phyloP scores from a whole-genome alignment of 2,797 vertebrate genomes.

The Chiroxiphia lanceolata region DNA sequence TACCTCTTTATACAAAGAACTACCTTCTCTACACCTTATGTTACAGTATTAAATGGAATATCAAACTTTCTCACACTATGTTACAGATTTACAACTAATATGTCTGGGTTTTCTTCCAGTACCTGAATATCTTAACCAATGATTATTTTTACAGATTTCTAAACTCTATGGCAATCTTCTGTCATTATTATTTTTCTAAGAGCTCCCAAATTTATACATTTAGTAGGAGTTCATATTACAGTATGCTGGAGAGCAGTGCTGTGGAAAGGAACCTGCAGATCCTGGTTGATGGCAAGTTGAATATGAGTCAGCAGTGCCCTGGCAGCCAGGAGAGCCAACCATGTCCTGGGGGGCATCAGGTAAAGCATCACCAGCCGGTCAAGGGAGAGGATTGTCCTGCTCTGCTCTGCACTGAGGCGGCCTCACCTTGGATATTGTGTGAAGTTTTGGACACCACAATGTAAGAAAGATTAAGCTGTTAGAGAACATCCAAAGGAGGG shows the following conservation, averaged over 20 bases:
- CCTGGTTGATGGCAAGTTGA: accelerated
- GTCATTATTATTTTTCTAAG: neutral
- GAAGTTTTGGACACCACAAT: neutral
- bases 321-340: neutral
- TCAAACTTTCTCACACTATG: neutral
- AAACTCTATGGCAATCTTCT: neutral
- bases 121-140: neutral
- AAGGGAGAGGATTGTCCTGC: neutral
- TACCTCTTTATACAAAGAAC: neutral
- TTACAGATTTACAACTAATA: neutral
- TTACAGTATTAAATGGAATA: neutral
- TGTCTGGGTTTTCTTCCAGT: neutral
- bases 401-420: accelerated
- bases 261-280: neutral
- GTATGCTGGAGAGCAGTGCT: neutral
- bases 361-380: accelerated
- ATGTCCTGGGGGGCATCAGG: accelerated
- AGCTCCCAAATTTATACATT: neutral
- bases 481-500: neutral
- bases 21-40: neutral
- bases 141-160: neutral
- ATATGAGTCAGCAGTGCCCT: accelerated
- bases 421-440: accelerated
- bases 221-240: neutral
- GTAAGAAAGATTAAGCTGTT: neutral